Conservation (phyloP, 1,140 invertebrate species). For the Brachystomella parvula region DNA sequence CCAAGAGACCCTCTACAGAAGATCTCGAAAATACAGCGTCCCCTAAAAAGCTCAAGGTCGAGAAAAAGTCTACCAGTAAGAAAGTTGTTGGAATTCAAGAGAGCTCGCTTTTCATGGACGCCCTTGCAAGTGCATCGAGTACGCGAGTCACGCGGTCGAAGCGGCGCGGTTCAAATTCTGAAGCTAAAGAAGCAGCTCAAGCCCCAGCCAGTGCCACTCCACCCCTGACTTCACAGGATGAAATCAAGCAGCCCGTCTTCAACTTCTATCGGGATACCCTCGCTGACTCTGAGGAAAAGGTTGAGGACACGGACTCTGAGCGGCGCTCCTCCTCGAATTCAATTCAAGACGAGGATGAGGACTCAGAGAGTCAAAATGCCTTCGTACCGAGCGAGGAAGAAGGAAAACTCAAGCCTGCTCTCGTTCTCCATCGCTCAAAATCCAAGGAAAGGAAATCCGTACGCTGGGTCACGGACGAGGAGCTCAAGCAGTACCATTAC, state of each 20-base stretch:
- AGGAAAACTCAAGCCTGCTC: constrained; percentile 51
- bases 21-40: constrained; percentile 46
- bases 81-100: constrained; percentile 57
- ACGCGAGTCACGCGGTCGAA: constrained; percentile 52
- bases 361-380: background rate
- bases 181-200: constrained; percentile 51
- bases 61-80: constrained; percentile 43
- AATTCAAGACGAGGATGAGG: constrained; percentile 32
- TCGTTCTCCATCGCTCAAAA: constrained; percentile 55
- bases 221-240: constrained; percentile 10
- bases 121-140: constrained; percentile 56
- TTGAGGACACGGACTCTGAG: constrained; percentile 27
- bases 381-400: constrained; percentile 27
- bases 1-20: constrained; percentile 38
- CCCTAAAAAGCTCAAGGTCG: constrained; percentile 38
- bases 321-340: background rate
- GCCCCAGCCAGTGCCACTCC: constrained; percentile 40
- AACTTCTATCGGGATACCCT: constrained; percentile 89
- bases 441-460: constrained; percentile 73
- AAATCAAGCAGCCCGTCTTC: constrained; percentile 29
- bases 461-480: constrained; percentile 66
- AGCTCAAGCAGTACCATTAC: constrained; percentile 71
- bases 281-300: constrained; percentile 36
- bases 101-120: constrained; percentile 86
- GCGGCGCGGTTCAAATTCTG: constrained; percentile 57